phyloP scores from a whole-genome alignment of 1,140 invertebrate genomes.

The Glossosoma conforme region DNA sequence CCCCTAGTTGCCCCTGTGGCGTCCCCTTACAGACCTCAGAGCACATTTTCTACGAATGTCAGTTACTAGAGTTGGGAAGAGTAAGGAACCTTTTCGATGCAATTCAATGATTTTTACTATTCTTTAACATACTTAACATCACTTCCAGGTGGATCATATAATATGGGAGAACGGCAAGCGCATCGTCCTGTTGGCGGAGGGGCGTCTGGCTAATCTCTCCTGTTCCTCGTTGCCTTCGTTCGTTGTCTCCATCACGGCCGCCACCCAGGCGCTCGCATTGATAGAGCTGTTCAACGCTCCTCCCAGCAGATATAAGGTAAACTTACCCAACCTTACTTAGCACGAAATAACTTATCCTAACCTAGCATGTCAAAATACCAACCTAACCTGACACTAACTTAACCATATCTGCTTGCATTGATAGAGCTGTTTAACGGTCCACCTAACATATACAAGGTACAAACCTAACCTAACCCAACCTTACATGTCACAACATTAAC shows the following conservation, averaged over 20 bases:
- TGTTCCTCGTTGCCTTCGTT: constrained; percentile 97
- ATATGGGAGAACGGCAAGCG: constrained; percentile 93
- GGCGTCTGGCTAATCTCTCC: constrained; percentile 90
- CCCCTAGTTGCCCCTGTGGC: too few species aligned
- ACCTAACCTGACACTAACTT: too few species aligned
- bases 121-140: too few species aligned
- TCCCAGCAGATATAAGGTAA: constrained; percentile 80
- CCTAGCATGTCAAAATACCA: too few species aligned
- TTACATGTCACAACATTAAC: too few species aligned
- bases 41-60: too few species aligned
- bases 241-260: constrained; percentile 92
- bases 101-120: too few species aligned
- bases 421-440: constrained; percentile 97
- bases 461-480: too few species aligned
- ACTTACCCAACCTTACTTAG: background rate
- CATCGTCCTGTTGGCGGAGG: constrained; percentile 91
- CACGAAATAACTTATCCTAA: background rate
- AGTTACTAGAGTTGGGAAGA: too few species aligned
- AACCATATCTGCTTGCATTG: constrained; percentile 82
- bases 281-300: constrained; percentile 97
- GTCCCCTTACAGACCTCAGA: too few species aligned
- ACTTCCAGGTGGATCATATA: constrained; percentile 84
- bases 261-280: constrained; percentile 90
- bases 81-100: too few species aligned
- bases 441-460: constrained; percentile 82